phyloP scores from a whole-genome alignment of 1,140 invertebrate genomes.

The Sinella curviseta region DNA sequence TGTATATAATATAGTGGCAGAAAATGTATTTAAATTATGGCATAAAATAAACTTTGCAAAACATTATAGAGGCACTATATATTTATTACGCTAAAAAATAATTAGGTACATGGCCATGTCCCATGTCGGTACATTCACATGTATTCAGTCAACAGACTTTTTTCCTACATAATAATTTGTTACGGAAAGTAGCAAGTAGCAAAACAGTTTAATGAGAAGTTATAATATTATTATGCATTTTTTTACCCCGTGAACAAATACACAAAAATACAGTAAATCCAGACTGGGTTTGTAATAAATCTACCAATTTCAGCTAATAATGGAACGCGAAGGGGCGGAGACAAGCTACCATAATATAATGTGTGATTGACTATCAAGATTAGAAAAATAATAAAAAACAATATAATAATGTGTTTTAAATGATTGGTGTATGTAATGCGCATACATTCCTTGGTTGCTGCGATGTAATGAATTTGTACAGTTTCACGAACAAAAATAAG shows the following conservation, averaged over 20 bases:
- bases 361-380: not conserved
- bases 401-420: not conserved
- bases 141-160: too few relatives aligned
- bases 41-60: not conserved
- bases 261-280: not conserved
- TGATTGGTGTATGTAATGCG: not conserved
- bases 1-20: too few relatives aligned
- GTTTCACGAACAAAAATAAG: not conserved
- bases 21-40: too few relatives aligned
- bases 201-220: not conserved
- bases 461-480: too few relatives aligned
- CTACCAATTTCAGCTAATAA: not conserved
- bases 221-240: too few relatives aligned
- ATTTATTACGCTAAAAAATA: not conserved
- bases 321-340: slow-evolving; percentile 10
- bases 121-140: too few relatives aligned
- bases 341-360: too few relatives aligned
- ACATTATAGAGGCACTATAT: not conserved
- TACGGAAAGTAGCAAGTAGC: slow-evolving; percentile 3
- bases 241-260: too few relatives aligned
- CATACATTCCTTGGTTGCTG: too few relatives aligned
- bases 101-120: too few relatives aligned
- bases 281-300: not conserved
- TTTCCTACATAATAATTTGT: not conserved
- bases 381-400: not conserved